Percentiles rank a stretch among this genome's conserved stretches.
Conservation (phyloP, 2,113 vertebrate genomes). For the Nerophis ophidion region DNA sequence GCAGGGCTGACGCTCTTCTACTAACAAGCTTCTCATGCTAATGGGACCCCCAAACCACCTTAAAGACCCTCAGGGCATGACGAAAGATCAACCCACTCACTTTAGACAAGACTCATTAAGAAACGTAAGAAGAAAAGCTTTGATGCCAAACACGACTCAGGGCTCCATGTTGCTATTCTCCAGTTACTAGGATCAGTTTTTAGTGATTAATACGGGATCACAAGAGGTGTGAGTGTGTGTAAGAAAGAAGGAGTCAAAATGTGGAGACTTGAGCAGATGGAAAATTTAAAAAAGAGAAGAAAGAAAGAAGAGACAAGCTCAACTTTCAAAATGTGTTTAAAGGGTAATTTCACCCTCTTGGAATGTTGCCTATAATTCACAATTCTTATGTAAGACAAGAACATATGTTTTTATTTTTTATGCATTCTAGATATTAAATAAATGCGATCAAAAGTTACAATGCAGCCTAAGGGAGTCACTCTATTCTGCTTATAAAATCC, state of each 20-base stretch:
- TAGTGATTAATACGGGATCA: conserved; percentile 42
- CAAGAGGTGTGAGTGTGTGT: conserved; percentile 20
- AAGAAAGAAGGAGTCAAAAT: conserved; percentile 20
- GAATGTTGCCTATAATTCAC: too few species aligned
- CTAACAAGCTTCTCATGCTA: conserved; percentile 38
- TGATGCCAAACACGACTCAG: conserved; percentile 43
- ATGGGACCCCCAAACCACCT: conserved; percentile 29
- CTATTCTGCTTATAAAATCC: too few species aligned
- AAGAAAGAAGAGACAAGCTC: neutral
- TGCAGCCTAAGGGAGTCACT: too few species aligned
- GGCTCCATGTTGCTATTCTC: conserved; percentile 35
- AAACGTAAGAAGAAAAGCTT: conserved; percentile 30
- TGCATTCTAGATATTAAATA: too few species aligned
- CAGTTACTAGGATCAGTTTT: conserved; percentile 31
- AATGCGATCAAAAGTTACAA: too few species aligned
- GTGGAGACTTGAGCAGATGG: conserved; percentile 19
- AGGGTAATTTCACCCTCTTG: too few species aligned
- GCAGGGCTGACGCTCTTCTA: conserved; percentile 10
- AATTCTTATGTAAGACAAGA: too few species aligned
- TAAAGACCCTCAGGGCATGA: conserved; percentile 6
- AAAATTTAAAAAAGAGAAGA: conserved; percentile 6
- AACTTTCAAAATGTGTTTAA: neutral
- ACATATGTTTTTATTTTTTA: too few species aligned
- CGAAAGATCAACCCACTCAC: conserved; percentile 15
- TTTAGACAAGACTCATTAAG: conserved; percentile 25